Evolutionary conservation across 2,888 invertebrate species (phyloP), one percentile per base, ranked within the genome.

Genomic region (Brachylomia viminalis): DNA sequence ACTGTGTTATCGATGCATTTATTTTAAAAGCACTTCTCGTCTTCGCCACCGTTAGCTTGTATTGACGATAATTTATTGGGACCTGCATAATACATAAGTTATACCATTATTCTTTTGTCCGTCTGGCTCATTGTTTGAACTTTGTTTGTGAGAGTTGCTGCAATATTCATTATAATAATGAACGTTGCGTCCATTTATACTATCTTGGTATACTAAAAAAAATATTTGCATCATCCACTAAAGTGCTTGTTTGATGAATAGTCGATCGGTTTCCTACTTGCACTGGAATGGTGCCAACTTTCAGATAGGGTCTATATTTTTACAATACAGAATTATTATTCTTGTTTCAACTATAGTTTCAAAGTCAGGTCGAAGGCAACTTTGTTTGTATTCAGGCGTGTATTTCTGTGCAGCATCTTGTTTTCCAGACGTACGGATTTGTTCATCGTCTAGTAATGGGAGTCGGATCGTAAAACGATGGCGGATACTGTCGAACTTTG

Each of bases 371-470:
- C 80, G 77, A 82, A 82, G 81, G 80, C 83, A 88, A 87, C 72
- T 87, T 88, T 92, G 92, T 94, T 94, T 95, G 91, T 94, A 94
- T 93, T 90, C 88, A 87, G 86, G 89, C 84, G 90, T 91, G 86
- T 95, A 95, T 95, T 94, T 95, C 89, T 90, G 93, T 92, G 91
- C 88, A 78, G 89, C 90, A 87, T 92, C 91, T 91, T 93, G 93
- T 91, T 94, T 92, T 92, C 92, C 92, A 91, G 91, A 89, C 89
- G 88, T 77, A 87, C 90, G 87, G 67, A 82, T 65, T 91, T 95
- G 95, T 95, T 95, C 95, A 95, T 95, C 92, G 93, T 92, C 92
- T 92, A 92, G 92, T 91, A 88, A 92, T 92, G 91, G 90, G 89
- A 84, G 89, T 86, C 84, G 82, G 90, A 87, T 93, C 94, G 94